A percentile compares a stretch with the other conserved stretches of the same genome.
These are phyloP conservation scores for Origma solitaria DNA, from an alignment of 2,113 vertebrate genomes.

Conservation along the genomic window DNA sequence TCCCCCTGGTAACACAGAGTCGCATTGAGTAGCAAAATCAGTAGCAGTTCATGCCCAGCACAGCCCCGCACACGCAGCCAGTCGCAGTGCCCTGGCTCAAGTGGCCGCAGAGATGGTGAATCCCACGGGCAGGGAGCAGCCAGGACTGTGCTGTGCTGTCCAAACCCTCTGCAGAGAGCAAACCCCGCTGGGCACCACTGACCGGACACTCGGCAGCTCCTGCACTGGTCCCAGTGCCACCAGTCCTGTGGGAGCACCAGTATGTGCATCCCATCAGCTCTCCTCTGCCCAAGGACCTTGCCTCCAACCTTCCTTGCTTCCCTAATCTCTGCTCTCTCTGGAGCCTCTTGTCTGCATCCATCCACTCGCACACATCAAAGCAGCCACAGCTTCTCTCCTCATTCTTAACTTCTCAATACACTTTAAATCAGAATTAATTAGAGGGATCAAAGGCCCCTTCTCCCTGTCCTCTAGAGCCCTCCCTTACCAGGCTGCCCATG, in stretches of 20 bases:
- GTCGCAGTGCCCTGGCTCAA: rapidly evolving
- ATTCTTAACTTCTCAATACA: background rate
- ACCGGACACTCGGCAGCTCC: rapidly evolving
- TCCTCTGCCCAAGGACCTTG: background rate
- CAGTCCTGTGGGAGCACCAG: rapidly evolving
- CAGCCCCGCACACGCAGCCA: rapidly evolving
- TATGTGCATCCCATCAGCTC: rapidly evolving
- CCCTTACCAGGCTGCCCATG: background rate
- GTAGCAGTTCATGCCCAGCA: rapidly evolving
- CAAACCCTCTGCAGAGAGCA: background rate
- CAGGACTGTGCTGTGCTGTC: background rate
- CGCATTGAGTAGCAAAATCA: rapidly evolving
- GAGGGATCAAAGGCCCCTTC: constrained; percentile 5
- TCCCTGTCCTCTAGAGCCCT: background rate
- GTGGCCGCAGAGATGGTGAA: rapidly evolving
- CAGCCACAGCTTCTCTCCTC: background rate
- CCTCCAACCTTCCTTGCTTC: background rate
- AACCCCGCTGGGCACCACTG: rapidly evolving
- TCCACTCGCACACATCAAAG: background rate
- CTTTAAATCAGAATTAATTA: background rate
- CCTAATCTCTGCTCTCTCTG: background rate
- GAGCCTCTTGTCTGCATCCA: background rate
- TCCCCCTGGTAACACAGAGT: too few species aligned
- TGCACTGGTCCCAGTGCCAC: rapidly evolving
- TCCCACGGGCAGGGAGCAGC: rapidly evolving